phyloP scores from a whole-genome alignment of 1,140 invertebrate genomes.

The Atta texana region DNA sequence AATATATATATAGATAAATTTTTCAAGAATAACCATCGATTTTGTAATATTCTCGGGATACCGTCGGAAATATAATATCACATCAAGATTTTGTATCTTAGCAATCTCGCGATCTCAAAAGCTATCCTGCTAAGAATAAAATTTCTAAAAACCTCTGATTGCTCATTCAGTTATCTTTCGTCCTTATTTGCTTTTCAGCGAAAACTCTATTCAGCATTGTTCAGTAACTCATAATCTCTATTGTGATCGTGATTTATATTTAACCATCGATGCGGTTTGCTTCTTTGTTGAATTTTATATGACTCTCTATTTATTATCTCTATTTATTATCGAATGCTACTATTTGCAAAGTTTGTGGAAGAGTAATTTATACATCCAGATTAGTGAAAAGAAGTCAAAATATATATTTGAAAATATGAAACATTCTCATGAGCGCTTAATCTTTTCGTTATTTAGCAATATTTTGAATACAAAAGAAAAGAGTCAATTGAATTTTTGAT shows the following conservation, averaged over 20 bases:
- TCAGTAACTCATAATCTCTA: conserved; percentile 52
- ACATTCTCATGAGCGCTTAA: background rate
- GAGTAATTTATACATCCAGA: background rate
- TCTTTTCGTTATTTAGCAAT: background rate
- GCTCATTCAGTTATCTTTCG: background rate
- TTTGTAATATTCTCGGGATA: background rate
- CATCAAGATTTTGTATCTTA: conserved; percentile 12
- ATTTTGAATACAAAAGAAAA: background rate
- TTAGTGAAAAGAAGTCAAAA: background rate
- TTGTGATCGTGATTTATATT: conserved; percentile 43
- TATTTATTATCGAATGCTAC: background rate
- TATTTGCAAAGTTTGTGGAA: background rate
- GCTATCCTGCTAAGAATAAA: conserved; percentile 29
- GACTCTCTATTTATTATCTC: background rate
- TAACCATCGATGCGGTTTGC: conserved; percentile 2
- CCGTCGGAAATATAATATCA: background rate
- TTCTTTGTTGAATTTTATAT: conserved; percentile 12
- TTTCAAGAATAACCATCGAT: conserved; percentile 25
- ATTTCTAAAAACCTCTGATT: conserved; percentile 23
- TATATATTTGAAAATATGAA: background rate
- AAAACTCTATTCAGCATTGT: conserved; percentile 38
- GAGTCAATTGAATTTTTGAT: conserved; percentile 21
- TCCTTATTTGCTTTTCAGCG: background rate
- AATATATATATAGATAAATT: background rate
- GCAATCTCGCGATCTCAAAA: conserved; percentile 10